phyloP scores from a whole-genome alignment of 2,113 vertebrate species.

The Pituophis catenifer region DNA sequence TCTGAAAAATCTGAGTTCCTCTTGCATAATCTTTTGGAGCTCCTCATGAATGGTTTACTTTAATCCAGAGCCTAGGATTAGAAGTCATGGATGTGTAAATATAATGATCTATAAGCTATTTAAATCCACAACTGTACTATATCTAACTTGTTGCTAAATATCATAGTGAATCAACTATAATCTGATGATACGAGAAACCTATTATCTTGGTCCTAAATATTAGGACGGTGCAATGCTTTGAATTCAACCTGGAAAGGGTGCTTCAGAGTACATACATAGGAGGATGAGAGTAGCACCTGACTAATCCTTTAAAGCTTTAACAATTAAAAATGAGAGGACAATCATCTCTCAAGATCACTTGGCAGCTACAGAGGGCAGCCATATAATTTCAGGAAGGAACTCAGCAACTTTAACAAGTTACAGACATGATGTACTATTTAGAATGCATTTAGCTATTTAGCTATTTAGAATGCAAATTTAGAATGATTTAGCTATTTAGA shows the following conservation, averaged over 20 bases:
- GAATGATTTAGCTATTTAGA: not conserved
- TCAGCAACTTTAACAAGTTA: not conserved
- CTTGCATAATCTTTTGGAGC: not conserved
- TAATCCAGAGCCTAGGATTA: not conserved
- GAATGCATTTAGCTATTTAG: too few relatives aligned
- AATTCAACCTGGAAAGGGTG: not conserved
- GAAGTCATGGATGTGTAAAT: not conserved
- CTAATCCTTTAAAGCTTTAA: not conserved
- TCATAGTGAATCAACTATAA: not conserved
- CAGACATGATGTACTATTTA: not conserved
- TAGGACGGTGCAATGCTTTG: not conserved
- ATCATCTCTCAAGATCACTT: not conserved
- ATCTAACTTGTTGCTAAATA: not conserved
- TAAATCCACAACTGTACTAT: not conserved
- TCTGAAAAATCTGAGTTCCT: not conserved
- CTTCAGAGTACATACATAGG: not conserved
- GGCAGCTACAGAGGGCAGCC: not conserved
- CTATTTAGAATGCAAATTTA: not conserved
- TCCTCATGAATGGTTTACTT: not conserved
- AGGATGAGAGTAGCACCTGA: not conserved
- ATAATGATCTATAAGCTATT: not conserved
- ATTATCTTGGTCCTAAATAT: not conserved
- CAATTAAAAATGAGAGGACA: not conserved
- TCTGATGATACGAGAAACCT: not conserved
- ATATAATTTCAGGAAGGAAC: not conserved